Percentiles rank a stretch among this genome's conserved stretches.
Conservation (phyloP, 2,888 invertebrate species). For the Mystacides longicornis region DNA sequence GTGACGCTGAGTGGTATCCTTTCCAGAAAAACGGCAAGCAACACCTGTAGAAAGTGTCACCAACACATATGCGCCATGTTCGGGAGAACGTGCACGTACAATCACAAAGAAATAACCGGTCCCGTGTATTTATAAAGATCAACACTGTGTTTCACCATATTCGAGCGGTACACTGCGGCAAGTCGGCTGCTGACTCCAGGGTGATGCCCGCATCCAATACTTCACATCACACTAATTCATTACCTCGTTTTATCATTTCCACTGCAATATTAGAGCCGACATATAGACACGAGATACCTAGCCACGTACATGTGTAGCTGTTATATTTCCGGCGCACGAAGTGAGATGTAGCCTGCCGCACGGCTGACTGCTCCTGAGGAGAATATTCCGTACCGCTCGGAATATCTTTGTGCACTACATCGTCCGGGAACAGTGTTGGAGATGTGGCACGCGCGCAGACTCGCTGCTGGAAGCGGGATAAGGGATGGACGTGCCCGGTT, state of each 20-base stretch:
- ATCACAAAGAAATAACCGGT: background rate
- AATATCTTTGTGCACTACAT: conserved; percentile 1
- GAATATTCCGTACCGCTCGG: background rate
- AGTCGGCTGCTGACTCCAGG: too few relatives aligned
- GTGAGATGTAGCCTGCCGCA: background rate
- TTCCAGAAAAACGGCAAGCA: too few relatives aligned
- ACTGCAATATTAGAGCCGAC: too few relatives aligned
- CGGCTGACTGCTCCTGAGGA: background rate
- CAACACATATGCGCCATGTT: background rate
- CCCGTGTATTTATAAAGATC: too few relatives aligned
- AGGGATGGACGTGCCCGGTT: background rate
- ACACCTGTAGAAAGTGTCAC: background rate
- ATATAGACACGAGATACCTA: too few relatives aligned
- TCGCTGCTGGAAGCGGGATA: background rate
- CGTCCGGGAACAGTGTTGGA: background rate
- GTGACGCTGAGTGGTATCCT: too few relatives aligned
- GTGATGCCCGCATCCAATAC: too few relatives aligned
- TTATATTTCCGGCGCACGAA: background rate
- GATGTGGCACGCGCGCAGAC: background rate
- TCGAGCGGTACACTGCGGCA: too few relatives aligned
- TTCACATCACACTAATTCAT: too few relatives aligned
- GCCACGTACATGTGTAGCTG: too few relatives aligned
- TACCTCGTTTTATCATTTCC: too few relatives aligned
- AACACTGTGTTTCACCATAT: too few relatives aligned
- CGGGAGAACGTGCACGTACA: background rate